These are phyloP conservation scores for Crax fasciolata DNA, from an alignment of 2,797 vertebrate genomes.

Conservation along the genomic window DNA sequence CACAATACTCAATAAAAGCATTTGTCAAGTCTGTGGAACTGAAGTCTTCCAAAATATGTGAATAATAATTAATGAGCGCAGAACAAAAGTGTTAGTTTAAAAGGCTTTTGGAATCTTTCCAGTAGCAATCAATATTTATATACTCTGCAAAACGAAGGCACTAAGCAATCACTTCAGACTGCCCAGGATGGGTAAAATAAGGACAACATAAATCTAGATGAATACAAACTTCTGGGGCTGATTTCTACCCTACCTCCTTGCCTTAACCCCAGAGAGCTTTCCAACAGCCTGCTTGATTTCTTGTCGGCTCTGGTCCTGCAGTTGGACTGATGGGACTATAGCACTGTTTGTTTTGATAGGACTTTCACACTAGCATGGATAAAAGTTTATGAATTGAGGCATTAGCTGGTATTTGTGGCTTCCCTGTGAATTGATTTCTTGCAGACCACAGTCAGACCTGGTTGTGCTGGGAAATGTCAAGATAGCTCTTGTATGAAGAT, in stretches of 20 bases:
- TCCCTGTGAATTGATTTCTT: slow-evolving; percentile 53
- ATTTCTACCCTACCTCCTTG: not conserved
- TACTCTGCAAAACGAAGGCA: not conserved
- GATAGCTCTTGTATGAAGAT: slow-evolving; percentile 54
- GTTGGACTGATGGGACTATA: not conserved
- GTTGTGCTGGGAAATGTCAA: slow-evolving; percentile 52
- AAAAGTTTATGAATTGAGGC: slow-evolving; percentile 61
- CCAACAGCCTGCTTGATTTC: not conserved
- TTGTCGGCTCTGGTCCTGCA: not conserved
- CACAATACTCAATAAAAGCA: not conserved
- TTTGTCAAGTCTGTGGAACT: not conserved
- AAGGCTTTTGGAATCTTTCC: not conserved
- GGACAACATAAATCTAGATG: not conserved
- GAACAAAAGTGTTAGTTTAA: not conserved
- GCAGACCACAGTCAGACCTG: not conserved
- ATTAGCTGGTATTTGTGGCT: slow-evolving; percentile 62
- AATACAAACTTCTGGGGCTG: not conserved
- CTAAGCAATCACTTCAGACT: not conserved
- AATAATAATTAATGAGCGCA: not conserved
- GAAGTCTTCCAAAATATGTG: not conserved
- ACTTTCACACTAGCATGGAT: slow-evolving; percentile 8
- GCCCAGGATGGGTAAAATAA: not conserved
- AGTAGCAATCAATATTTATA: not conserved
- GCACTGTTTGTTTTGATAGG: slow-evolving; percentile 47
- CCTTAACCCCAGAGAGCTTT: not conserved